Conservation (phyloP, 2,113 vertebrate genomes). For the Coptodon bakossiorum region DNA sequence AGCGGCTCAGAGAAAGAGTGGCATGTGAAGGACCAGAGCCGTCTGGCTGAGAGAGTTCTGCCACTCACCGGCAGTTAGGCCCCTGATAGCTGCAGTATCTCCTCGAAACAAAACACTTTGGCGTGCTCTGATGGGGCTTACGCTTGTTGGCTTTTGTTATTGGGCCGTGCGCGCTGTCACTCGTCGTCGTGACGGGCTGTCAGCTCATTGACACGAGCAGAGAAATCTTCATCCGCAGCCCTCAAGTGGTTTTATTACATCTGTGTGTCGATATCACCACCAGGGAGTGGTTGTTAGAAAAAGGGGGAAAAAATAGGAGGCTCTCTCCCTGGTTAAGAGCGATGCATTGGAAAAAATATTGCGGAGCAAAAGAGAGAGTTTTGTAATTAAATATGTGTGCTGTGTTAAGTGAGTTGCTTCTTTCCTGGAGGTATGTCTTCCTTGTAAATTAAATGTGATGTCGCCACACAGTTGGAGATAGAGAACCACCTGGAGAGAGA, state of each 20-base stretch:
- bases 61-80: neutral
- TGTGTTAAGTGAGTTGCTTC: neutral
- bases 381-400: neutral
- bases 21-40: neutral
- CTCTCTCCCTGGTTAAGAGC: neutral
- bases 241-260: neutral
- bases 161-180: neutral
- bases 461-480: neutral
- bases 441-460: neutral
- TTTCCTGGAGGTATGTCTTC: neutral
- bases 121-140: neutral
- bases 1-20: constrained; percentile 9
- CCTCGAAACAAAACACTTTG: neutral
- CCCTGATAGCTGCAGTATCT: neutral
- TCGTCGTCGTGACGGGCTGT: neutral
- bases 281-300: neutral
- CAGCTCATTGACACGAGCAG: neutral
- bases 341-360: fast-evolving
- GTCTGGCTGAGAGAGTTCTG: neutral
- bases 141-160: neutral
- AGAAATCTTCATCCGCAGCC: neutral
- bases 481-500: neutral
- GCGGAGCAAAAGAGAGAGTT: neutral
- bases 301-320: fast-evolving
- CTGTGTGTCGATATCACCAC: neutral